phyloP scores from a whole-genome alignment of 64 coral and sea anemone genomes.

The Montipora cactus region DNA sequence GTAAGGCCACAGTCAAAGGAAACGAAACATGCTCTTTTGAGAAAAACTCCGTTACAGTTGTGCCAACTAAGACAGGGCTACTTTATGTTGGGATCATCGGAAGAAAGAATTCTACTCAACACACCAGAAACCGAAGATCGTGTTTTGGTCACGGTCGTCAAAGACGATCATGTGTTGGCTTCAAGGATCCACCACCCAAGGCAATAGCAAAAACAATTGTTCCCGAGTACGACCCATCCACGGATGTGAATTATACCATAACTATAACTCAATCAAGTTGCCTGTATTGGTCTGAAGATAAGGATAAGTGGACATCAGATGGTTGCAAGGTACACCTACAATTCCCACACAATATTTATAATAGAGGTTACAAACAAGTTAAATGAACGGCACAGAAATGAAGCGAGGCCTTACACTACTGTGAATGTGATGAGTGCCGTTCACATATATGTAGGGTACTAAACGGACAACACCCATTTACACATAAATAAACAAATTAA shows the following conservation, averaged over 20 bases:
- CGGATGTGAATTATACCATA: constrained; percentile 28
- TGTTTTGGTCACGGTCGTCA: constrained; percentile 26
- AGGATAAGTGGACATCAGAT: constrained; percentile 48
- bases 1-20: background rate
- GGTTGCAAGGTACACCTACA: constrained; percentile 27
- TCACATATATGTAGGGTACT: too few relatives aligned
- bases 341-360: background rate
- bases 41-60: constrained; percentile 25
- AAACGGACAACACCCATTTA: too few relatives aligned
- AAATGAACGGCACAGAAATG: too few relatives aligned
- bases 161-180: constrained; percentile 20
- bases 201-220: background rate
- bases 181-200: constrained; percentile 36
- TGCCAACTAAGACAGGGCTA: constrained; percentile 27
- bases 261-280: constrained; percentile 43
- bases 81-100: constrained; percentile 51
- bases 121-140: constrained; percentile 11
- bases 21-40: constrained; percentile 28
- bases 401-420: too few relatives aligned
- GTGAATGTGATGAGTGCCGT: too few relatives aligned
- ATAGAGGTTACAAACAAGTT: too few relatives aligned
- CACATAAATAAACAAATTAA: too few relatives aligned
- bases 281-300: constrained; percentile 51
- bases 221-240: constrained; percentile 8
- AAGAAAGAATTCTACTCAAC: background rate